Evolutionary conservation across 2,113 vertebrate genomes (phyloP).

Genomic region (Pseudonaja textilis): DNA sequence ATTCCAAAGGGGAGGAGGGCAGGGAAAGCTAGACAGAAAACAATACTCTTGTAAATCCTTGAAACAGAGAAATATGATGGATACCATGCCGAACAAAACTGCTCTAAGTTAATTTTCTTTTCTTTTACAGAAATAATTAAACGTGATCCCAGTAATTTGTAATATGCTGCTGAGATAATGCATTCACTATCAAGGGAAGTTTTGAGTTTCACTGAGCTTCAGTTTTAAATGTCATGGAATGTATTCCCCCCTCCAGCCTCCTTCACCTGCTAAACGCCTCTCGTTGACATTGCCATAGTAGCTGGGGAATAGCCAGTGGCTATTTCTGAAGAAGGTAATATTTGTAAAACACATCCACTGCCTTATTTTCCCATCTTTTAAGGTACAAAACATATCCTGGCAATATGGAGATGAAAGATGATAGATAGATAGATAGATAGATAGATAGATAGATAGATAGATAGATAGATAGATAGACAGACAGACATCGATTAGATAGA

Average conservation of each 20-base stretch:
- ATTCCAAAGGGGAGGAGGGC: slow-evolving; percentile 40
- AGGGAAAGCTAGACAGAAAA: neutral
- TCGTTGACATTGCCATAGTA: slow-evolving; percentile 52
- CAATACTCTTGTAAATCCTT: slow-evolving; percentile 8
- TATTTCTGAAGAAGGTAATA: slow-evolving; percentile 51
- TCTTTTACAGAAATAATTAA: slow-evolving; percentile 45
- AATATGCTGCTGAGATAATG: slow-evolving; percentile 64
- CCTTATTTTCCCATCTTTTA: neutral
- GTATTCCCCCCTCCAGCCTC: neutral
- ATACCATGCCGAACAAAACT: slow-evolving; percentile 57
- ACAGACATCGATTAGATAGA: no score
- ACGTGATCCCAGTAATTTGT: slow-evolving; percentile 58
- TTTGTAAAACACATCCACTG: slow-evolving; percentile 21
- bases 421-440: neutral
- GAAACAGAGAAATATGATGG: slow-evolving; percentile 53
- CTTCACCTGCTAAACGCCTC: slow-evolving; percentile 55
- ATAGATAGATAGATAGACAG: no score
- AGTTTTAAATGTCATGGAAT: slow-evolving; percentile 50
- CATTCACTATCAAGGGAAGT: slow-evolving; percentile 59
- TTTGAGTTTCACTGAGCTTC: slow-evolving; percentile 59
- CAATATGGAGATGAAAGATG: neutral
- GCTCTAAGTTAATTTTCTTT: slow-evolving; percentile 41
- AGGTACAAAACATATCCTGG: neutral
- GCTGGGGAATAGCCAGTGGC: slow-evolving; percentile 57
- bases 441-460: no score